Base-by-base conservation (phyloP, 2,113 vertebrate genomes). In the Mormyrus lacerda region DNA sequence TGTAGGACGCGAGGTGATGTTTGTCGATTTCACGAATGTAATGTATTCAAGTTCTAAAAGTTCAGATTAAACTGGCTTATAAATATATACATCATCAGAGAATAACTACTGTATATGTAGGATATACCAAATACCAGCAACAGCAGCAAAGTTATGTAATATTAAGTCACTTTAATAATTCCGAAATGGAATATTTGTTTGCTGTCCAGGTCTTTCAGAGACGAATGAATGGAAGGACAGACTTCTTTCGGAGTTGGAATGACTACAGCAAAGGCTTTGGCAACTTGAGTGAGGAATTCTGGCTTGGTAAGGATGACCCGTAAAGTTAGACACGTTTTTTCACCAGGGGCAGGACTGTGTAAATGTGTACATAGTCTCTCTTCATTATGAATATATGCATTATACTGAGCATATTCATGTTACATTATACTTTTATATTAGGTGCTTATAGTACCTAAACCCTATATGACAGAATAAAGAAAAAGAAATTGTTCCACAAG, bases 201-300 rank as follows among this genome's bases (percentile, higher is more conserved):
- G 51, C 31, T 85, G 31, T 27, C 8, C 91, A 98, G 97, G 97
- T 99, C 35, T 97, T 99, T 92, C 98, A 98, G 94, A 97, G 98
- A 45, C 96, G 98, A 91, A 94, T 95, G 94, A 96, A 97, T 0
- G 98, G 98, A 47, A 94, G 94, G 88, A 96, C 95, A 0, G 95
- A 98, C 91, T 99, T 99, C 94, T 98, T 96, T 94, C 95, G 96
- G 82, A 95, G 93, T 45, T 98, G 97, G 97, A 96, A 91, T 65
- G 96, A 97, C n/a, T 99, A 98, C 2, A 96, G 94, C 6, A 92
- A 39, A 0, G 98, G 98, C 6, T 99, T 99, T 87, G 97, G 97
- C 91, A 96, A 97, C 89, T 65, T 97, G 44, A 97, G 95, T 1
- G 91, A 94, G 45, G 97, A 98, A 87, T 98, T 98, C 92, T 98